Evolutionary conservation across 1,140 invertebrate genomes (phyloP).

Genomic region (Saccostrea glomerata): DNA sequence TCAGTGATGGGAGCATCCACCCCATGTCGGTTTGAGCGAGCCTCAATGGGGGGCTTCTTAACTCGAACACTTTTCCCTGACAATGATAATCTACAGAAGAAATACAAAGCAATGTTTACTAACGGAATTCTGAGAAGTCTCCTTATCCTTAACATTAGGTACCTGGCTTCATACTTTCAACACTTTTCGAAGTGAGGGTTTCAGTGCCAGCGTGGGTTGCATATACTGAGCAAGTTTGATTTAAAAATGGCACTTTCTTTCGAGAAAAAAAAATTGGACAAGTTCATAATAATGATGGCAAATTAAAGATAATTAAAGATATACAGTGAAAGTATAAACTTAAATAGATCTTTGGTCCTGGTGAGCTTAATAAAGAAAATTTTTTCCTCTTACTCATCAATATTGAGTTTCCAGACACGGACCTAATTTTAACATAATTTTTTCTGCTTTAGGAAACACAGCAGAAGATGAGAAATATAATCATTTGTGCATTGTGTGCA

Average conservation of each 20-base stretch:
- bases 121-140: too few species aligned
- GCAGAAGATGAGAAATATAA: background rate
- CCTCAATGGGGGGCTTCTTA: conserved; percentile 63
- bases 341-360: background rate
- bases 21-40: conserved; percentile 52
- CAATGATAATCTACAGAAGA: conserved; percentile 66
- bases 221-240: too few species aligned
- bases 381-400: background rate
- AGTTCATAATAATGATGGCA: too few species aligned
- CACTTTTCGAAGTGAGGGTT: too few species aligned
- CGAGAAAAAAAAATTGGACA: too few species aligned
- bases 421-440: background rate
- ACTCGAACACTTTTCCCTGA: conserved; percentile 63
- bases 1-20: conserved; percentile 54
- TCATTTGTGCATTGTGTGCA: background rate
- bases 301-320: too few species aligned
- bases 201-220: too few species aligned
- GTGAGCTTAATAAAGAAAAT: background rate
- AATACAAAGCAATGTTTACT: background rate
- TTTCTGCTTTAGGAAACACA: background rate
- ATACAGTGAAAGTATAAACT: too few species aligned
- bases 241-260: too few species aligned
- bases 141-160: too few species aligned
- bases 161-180: too few species aligned
- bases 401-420: background rate